Conservation (phyloP, 2,113 vertebrate species). For the Heliornis fulica region DNA sequence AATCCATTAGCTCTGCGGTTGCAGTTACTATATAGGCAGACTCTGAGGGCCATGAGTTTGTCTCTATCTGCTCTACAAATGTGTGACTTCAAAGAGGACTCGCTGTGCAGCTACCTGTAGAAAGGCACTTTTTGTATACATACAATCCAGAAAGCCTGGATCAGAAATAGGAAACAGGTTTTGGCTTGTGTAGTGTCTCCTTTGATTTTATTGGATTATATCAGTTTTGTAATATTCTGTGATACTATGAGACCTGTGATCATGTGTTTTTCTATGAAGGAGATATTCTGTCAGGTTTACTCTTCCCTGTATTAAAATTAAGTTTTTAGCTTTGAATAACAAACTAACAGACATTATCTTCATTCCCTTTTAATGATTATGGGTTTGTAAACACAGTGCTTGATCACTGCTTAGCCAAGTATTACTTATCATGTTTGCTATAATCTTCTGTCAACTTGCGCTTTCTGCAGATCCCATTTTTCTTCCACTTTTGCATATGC, state of each 20-base stretch:
- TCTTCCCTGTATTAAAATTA: neutral
- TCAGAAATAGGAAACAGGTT: neutral
- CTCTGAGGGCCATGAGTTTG: fast-evolving
- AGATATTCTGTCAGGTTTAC: neutral
- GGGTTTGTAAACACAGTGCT: neutral
- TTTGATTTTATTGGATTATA: neutral
- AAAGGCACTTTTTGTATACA: neutral
- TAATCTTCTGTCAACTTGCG: neutral
- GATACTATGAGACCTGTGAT: neutral
- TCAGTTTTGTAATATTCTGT: neutral
- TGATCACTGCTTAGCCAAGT: neutral
- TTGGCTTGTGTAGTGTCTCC: neutral
- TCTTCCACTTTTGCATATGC: neutral
- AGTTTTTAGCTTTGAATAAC: neutral
- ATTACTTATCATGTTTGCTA: neutral
- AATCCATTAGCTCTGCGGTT: neutral
- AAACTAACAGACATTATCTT: neutral
- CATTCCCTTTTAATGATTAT: neutral
- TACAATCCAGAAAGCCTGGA: neutral
- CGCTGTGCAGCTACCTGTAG: neutral
- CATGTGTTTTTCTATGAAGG: fast-evolving
- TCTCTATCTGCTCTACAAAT: neutral
- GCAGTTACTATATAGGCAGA: neutral
- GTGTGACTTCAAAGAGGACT: neutral
- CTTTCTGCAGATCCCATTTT: neutral